A percentile compares a stretch with the other conserved stretches of the same genome.
These are phyloP conservation scores for Spea multiplicata DNA, from an alignment of 2,113 vertebrate species.

Conservation along the genomic window DNA sequence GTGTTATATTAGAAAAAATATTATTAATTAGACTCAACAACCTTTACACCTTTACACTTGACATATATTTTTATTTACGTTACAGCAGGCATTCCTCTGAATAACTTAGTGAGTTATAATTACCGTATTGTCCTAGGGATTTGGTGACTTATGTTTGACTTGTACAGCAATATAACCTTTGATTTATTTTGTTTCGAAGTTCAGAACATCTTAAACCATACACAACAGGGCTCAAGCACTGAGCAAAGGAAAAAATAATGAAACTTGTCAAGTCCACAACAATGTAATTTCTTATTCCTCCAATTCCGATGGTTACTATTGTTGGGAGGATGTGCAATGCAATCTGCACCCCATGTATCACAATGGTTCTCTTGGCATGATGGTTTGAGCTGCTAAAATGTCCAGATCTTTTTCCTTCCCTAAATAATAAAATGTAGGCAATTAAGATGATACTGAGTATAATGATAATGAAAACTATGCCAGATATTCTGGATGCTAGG, in stretches of 20 bases:
- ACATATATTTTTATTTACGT: background rate
- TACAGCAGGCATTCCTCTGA: background rate
- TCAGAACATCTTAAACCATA: conserved; percentile 63
- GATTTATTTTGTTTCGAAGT: conserved; percentile 51
- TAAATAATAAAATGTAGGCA: conserved; percentile 59
- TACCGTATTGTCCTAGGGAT: background rate
- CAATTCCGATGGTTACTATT: conserved; percentile 54
- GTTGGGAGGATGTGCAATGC: conserved; percentile 61
- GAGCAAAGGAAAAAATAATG: conserved; percentile 60
- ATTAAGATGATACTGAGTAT: conserved; percentile 50
- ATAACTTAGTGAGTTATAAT: background rate
- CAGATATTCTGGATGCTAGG: conserved; percentile 48
- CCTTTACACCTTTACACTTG: background rate
- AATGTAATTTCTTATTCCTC: conserved; percentile 47
- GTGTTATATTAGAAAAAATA: too few relatives aligned
- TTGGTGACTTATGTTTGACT: background rate
- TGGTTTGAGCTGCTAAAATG: conserved; percentile 62
- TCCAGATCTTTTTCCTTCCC: conserved; percentile 55
- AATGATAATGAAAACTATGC: conserved; percentile 54
- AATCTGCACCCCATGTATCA: conserved; percentile 62
- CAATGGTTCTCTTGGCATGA: conserved; percentile 57
- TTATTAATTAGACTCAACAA: too few relatives aligned
- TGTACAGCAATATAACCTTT: conserved; percentile 3
- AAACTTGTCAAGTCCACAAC: conserved; percentile 54
- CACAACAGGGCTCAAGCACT: conserved; percentile 64